phyloP scores from a whole-genome alignment of 2,797 vertebrate species.

The Rhabdophis nuchalis region DNA sequence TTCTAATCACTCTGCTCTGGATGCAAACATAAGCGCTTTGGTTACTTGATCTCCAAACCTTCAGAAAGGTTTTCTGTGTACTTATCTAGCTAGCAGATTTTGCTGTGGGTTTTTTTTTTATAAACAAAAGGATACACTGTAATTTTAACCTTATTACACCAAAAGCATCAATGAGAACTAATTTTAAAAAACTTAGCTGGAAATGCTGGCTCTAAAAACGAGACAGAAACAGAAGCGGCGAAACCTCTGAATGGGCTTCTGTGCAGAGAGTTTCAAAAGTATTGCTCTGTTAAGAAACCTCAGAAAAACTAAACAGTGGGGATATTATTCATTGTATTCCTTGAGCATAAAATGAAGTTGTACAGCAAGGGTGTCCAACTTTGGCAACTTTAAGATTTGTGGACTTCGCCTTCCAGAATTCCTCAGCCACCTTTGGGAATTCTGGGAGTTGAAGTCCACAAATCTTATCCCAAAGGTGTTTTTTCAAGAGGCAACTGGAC shows the following conservation, averaged over 20 bases:
- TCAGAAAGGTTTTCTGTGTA: neutral
- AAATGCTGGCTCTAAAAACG: neutral
- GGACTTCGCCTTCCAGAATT: neutral
- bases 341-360: neutral
- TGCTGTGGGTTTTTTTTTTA: no score
- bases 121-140: neutral
- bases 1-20: neutral
- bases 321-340: neutral
- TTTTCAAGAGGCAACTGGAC: no score
- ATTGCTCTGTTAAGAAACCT: neutral
- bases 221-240: neutral
- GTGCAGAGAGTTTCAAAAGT: neutral
- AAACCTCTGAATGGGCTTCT: neutral
- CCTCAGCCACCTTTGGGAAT: neutral
- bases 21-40: neutral
- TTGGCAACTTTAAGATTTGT: neutral
- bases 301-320: neutral
- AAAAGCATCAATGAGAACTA: neutral
- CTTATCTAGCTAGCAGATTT: neutral
- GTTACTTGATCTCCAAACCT: neutral
- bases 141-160: neutral
- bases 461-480: neutral
- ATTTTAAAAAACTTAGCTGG: neutral
- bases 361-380: fast-evolving
- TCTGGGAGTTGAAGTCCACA: neutral